Evolutionary conservation across 92 coral and sea anemone genomes (phyloP).

Genomic region (Nematostella vectensis): DNA sequence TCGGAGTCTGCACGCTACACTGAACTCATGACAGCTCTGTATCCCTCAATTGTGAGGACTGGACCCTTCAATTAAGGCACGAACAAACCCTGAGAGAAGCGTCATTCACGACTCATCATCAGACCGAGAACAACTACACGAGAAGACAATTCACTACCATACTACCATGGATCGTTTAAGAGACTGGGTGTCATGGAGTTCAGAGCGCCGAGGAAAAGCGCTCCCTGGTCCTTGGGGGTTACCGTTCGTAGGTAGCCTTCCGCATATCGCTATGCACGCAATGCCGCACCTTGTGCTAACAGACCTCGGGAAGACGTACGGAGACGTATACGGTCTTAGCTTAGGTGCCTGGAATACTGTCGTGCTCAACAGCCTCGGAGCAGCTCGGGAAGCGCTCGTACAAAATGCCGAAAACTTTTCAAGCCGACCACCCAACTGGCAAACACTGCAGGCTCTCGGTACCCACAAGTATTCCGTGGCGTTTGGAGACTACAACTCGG

Average conservation of each 20-base stretch:
- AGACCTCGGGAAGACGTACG: conserved; percentile 19
- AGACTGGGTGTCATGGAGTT: neutral
- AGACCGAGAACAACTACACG: no score
- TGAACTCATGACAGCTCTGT: no score
- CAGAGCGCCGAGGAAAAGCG: neutral
- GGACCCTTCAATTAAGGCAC: no score
- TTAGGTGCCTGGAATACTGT: conserved; percentile 27
- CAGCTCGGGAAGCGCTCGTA: conserved; percentile 28
- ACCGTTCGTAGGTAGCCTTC: conserved; percentile 82
- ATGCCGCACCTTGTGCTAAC: conserved; percentile 17
- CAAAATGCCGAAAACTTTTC: conserved; percentile 23
- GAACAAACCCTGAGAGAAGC: no score
- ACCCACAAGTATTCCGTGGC: conserved; percentile 58
- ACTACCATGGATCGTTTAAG: neutral
- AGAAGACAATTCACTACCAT: no score
- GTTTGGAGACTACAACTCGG: conserved; percentile 59
- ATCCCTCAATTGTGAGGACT: no score
- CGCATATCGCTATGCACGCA: conserved; percentile 56
- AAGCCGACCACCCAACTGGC: conserved; percentile 24
- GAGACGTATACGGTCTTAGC: conserved; percentile 20
- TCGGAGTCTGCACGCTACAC: no score
- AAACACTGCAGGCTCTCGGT: conserved; percentile 44
- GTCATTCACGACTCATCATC: no score
- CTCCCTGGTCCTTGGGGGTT: conserved; percentile 75
- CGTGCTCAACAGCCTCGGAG: conserved; percentile 27